Evolutionary conservation across 2,113 vertebrate species (phyloP), one percentile per base, ranked within the genome.

Genomic region (Limnothrissa miodon): DNA sequence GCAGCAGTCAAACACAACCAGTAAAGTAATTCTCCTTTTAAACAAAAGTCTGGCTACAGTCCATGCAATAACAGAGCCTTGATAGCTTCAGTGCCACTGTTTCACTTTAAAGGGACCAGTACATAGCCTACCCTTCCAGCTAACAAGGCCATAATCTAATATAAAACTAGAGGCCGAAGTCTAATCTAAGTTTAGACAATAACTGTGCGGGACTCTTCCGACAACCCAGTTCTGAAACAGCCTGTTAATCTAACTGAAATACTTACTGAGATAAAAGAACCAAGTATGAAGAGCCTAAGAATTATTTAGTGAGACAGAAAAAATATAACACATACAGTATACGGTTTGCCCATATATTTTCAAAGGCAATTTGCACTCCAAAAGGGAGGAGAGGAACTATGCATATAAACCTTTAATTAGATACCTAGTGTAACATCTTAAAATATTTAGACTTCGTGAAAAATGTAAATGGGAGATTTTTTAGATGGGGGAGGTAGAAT

Each of bases 351-450:
- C 48, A 23, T 85, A 78, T 46, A 88, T 85, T 87, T 90, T 90
- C 82, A 89, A 88, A 89, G 86, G 29, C 74, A 81, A n/a, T 62
- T 85, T 81, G 78, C 21, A 83, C 56, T 33, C 66, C 66, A 74
- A 74, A 74, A 39, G 66, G 10, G 25, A 17, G 79, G 36, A 87
- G 8, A 85, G 84, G 78, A 87, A 83, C 48, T 59, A 53, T 78
- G 85, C 70, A 83, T 80, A 82, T 85, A 83, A 87, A 89, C 86
- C 84, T 90, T 89, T 91, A 87, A 90, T 89, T 90, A 84, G 45
- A 62, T 45, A 82, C 82, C 23, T 83, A 44, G 44, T 86, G 48
- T 78, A 85, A 82, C 29, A 78, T 33, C 46, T 39, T 84, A 81
- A 80, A 83, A 82, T 80, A 87, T 80, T 79, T 80, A 81, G 74